Base-by-base conservation (phyloP, 2,113 vertebrate genomes). In the Illadopsis cleaveri region DNA sequence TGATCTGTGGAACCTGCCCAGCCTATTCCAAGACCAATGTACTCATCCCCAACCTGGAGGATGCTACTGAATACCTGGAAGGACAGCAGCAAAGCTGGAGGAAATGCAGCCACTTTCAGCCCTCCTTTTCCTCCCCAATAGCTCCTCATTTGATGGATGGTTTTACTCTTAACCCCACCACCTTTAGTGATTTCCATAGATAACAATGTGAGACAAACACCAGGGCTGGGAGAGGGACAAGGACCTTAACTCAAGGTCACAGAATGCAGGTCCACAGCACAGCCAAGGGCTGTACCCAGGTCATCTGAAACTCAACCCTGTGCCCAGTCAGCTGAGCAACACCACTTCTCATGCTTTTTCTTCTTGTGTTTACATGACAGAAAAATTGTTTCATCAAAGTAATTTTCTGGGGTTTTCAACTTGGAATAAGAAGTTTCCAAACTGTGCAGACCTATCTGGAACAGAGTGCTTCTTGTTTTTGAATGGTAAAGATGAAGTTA, bases 401-500 rank as follows among this genome's bases (percentile, higher is more conserved):
- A 45, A 30, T 48, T 86, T 94, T 64, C 57, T 86, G 62, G 27
- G 28, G 19, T 64, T 91, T 84, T n/a, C 57, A 57, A 21, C 37
- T 2, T 57, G 50, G 75, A 85, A 42, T 45, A 56, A 69, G 62
- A 53, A 92, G 45, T 50, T 94, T 66, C 45, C n/a, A 23, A 66
- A 53, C 42, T 40, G 37, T 69, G 53, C 40, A 87, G 71, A 66
- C 31, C 31, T 61, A 2, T 27, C 60, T 51, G 31, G 27, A 69
- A 90, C 40, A 30, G 20, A 79, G 37, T 16, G n/a, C 61, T 91
- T 40, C 84, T 89, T 53, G 28, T 6, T 71, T 70, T n/a, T 42
- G 37, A 85, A 72, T 22, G 50, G 85, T 42, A 66, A 82, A 65
- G 66, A 69, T 54, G 23, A 73, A 82, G 31, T 77, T 92, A 88